Conservation (phyloP, 2,113 vertebrate genomes). For the Agapornis roseicollis region DNA sequence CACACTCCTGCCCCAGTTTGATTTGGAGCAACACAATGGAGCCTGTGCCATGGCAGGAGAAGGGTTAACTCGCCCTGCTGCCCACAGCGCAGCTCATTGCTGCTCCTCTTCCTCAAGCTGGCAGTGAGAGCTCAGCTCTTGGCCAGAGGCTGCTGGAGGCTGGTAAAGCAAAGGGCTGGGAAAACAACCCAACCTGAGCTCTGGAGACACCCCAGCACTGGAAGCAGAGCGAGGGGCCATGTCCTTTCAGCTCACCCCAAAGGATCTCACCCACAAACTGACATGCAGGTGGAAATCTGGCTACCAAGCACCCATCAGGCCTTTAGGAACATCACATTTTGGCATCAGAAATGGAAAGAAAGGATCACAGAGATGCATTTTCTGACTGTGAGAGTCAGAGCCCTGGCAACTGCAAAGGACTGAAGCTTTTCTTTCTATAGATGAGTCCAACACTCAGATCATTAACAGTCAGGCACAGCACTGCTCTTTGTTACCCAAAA, state of each 20-base stretch:
- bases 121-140: background rate
- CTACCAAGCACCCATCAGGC: background rate
- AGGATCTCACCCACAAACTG: background rate
- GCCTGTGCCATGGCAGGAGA: background rate
- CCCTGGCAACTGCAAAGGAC: background rate
- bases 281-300: background rate
- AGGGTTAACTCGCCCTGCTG: background rate
- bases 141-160: background rate
- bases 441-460: background rate
- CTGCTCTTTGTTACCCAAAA: background rate
- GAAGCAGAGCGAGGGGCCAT: fast-evolving
- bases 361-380: background rate
- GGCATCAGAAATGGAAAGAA: background rate
- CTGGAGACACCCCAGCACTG: background rate
- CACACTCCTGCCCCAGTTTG: background rate
- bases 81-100: background rate
- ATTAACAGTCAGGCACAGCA: background rate
- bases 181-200: background rate
- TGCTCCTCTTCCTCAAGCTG: background rate
- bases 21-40: background rate
- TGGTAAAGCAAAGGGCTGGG: background rate
- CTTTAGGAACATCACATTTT: background rate
- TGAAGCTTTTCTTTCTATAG: background rate
- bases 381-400: background rate
- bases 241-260: background rate